Evolutionary conservation across 2,888 invertebrate species (phyloP), one percentile per base, ranked within the genome.

Genomic region (Drosophila meridiana): DNA sequence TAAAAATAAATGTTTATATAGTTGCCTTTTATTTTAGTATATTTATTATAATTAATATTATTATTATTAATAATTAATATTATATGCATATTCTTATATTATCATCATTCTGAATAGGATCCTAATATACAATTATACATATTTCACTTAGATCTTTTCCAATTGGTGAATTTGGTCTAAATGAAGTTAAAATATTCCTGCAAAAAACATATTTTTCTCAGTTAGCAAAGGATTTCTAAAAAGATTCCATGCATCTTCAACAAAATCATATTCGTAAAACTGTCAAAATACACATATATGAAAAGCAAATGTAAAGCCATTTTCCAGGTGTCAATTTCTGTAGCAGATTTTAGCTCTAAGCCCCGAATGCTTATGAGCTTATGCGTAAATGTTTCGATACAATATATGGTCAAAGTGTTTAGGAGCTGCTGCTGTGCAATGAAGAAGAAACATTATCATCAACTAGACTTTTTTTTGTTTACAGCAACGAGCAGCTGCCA

Each of bases 401-500:
- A 36, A 40, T 43, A 52, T 52, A 43, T 58, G 43, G 57, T 40
- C 36, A 69, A 43, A 59, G 53, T 48, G 57, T 36, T 57, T 55
- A 45, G 32, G 26, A 61, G 62, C n/a, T 71, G 58, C 63, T 63
- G 63, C 48, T 71, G 70, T 48, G 13, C 61, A 47, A 47, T 59
- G 61, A 26, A 47, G 61, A 9, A 38, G 47, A 52, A 68, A 68
- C 73, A 76, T 65, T 60, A 74, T 63, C 65, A 65, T 69, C 66
- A 64, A 73, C 48, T 57, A 50, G 74, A 62, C 65, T 69, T 59
- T 66, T 40, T 67, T 61, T 47, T 59, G 45, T 59, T 28, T 58
- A 45, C 64, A 77, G 61, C 61, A 70, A 47, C 64, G 52, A 55
- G 47, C 62, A 65, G 73, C 55, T 69, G 63, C 26, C 59, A 66